Evolutionary conservation across 2,797 vertebrate species (phyloP).

Genomic region (Eutrigla gurnardus): DNA sequence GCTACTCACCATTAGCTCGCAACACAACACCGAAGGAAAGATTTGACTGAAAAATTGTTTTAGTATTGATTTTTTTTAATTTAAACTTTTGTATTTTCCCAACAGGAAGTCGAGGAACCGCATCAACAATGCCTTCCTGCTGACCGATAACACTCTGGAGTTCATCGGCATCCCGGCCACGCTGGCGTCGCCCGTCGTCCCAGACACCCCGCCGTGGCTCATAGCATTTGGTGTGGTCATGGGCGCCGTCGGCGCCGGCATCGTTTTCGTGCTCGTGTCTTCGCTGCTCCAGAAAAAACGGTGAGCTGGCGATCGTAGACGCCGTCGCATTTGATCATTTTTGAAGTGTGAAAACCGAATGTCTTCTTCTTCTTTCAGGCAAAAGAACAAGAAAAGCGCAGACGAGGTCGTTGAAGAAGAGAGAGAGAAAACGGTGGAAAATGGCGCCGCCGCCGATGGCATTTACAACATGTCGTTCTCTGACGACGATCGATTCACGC

Average conservation of each 20-base stretch:
- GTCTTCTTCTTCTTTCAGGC: conserved; percentile 37
- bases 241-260: conserved; percentile 63
- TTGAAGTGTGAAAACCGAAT: not conserved
- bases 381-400: conserved; percentile 28
- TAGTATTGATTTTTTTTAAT: not conserved
- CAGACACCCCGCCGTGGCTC: conserved; percentile 88
- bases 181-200: conserved; percentile 73
- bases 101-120: conserved; percentile 86
- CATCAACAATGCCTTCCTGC: conserved; percentile 89
- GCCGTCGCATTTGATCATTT: not conserved
- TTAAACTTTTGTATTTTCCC: not conserved
- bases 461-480: conserved; percentile 68
- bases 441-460: conserved; percentile 32
- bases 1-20: too few species aligned
- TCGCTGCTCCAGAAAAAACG: conserved; percentile 61
- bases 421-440: conserved; percentile 43
- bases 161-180: conserved; percentile 90
- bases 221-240: conserved; percentile 90
- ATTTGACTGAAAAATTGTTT: too few species aligned
- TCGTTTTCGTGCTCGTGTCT: conserved; percentile 68
- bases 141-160: conserved; percentile 89
- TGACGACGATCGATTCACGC: conserved; percentile 71
- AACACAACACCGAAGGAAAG: too few species aligned
- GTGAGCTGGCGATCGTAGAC: conserved; percentile 50
- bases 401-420: conserved; percentile 39